Percentiles rank a stretch among this genome's conserved stretches.
Evolutionary conservation across 2,888 invertebrate genomes (phyloP).

Genomic region (Spisula solida): DNA sequence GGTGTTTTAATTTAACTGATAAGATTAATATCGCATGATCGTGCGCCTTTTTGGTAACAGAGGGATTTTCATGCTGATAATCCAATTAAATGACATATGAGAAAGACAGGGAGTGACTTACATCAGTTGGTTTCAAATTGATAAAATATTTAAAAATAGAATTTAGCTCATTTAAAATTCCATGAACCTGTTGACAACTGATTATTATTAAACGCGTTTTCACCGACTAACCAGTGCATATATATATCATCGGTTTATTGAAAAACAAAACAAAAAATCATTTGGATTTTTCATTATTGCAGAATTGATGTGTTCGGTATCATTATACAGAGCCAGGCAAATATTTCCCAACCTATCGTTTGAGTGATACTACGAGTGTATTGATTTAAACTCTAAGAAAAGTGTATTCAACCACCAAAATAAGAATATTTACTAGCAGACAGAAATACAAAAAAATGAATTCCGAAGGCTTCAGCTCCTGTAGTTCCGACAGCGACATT

Average conservation of each 20-base stretch:
- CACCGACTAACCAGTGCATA: background rate
- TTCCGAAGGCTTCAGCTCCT: constrained; percentile 45
- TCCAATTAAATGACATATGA: background rate
- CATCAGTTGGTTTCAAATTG: background rate
- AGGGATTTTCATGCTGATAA: background rate
- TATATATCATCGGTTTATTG: background rate
- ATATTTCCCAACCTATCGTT: background rate
- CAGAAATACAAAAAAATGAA: constrained; percentile 27
- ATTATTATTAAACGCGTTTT: background rate
- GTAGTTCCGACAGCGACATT: constrained; percentile 55
- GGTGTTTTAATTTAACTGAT: background rate
- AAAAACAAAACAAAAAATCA: background rate
- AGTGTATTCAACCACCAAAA: background rate
- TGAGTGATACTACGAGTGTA: background rate
- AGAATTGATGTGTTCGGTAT: background rate
- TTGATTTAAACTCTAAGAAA: background rate
- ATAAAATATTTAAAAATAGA: constrained; percentile 2
- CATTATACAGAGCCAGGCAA: background rate
- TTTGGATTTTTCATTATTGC: background rate
- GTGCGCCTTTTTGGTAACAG: background rate
- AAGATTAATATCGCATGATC: background rate
- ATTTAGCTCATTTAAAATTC: background rate
- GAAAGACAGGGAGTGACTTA: background rate
- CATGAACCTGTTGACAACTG: background rate
- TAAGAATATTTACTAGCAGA: background rate